These are phyloP conservation scores for Heliornis fulica DNA, from an alignment of 2,113 vertebrate genomes.

Conservation along the genomic window DNA sequence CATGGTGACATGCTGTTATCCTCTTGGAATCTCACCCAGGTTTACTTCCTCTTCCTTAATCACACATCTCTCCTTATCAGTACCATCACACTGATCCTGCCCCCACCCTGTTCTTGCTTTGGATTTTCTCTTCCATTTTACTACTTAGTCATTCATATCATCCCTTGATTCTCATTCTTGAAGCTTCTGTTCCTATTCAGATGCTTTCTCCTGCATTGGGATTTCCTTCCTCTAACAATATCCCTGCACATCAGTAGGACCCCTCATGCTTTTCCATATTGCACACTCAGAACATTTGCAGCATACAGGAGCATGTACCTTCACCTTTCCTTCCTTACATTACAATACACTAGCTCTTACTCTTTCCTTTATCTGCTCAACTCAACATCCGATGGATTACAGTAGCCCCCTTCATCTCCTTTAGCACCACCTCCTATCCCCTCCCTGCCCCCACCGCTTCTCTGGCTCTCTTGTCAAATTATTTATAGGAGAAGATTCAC, in stretches of 20 bases:
- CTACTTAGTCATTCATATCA: background rate
- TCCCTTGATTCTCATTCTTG: background rate
- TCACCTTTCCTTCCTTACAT: background rate
- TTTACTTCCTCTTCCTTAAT: background rate
- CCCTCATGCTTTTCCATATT: background rate
- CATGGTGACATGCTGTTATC: background rate
- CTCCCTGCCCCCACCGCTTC: background rate
- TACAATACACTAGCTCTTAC: background rate
- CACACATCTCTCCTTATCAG: background rate
- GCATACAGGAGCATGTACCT: background rate
- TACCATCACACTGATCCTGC: background rate
- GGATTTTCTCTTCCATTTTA: background rate
- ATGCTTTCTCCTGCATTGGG: background rate
- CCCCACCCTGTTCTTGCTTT: background rate
- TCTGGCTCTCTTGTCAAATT: constrained; percentile 70
- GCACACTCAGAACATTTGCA: background rate
- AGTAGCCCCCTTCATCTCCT: constrained; percentile 11
- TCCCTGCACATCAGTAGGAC: background rate
- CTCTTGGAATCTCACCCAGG: background rate
- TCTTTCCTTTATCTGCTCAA: background rate
- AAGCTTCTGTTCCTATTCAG: background rate
- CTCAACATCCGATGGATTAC: background rate
- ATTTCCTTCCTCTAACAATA: background rate
- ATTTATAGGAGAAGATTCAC: constrained; percentile 76
- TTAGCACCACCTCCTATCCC: background rate